Evolutionary conservation across 2,888 invertebrate genomes (phyloP).

Genomic region (Sinhomidia bicolor): DNA sequence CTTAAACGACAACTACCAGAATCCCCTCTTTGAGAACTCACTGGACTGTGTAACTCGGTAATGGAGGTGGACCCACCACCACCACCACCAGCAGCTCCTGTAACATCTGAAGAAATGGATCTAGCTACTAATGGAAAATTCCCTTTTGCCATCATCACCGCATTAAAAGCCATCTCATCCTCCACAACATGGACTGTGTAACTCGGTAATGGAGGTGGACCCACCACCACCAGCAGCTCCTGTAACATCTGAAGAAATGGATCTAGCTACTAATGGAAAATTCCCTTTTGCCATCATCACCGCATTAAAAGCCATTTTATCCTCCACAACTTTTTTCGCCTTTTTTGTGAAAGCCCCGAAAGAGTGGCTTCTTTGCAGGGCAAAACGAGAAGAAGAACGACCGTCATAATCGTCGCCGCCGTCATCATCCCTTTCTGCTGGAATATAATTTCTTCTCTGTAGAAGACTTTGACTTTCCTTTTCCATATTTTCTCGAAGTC

Average conservation of each 20-base stretch:
- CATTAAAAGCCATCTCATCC: slow-evolving; percentile 74
- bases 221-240: no score
- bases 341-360: slow-evolving; percentile 79
- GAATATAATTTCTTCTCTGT: not conserved
- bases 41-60: slow-evolving; percentile 73
- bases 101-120: slow-evolving; percentile 64
- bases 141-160: slow-evolving; percentile 37
- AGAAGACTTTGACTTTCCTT: slow-evolving; percentile 23
- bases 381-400: slow-evolving; percentile 28
- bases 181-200: no score
- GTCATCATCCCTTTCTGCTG: not conserved
- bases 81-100: slow-evolving; percentile 21
- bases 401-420: not conserved
- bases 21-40: slow-evolving; percentile 51
- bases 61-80: slow-evolving; percentile 52
- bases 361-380: slow-evolving; percentile 72
- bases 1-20: not conserved
- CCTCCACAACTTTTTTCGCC: slow-evolving; percentile 73
- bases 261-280: slow-evolving; percentile 60
- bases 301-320: slow-evolving; percentile 74
- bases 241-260: slow-evolving; percentile 56
- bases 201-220: no score
- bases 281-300: slow-evolving; percentile 31
- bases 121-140: slow-evolving; percentile 56
- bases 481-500: slow-evolving; percentile 30